Percentiles rank a stretch among this genome's conserved stretches.
Evolutionary conservation across 2,888 invertebrate species (phyloP).

Genomic region (Deilephila porcellus): DNA sequence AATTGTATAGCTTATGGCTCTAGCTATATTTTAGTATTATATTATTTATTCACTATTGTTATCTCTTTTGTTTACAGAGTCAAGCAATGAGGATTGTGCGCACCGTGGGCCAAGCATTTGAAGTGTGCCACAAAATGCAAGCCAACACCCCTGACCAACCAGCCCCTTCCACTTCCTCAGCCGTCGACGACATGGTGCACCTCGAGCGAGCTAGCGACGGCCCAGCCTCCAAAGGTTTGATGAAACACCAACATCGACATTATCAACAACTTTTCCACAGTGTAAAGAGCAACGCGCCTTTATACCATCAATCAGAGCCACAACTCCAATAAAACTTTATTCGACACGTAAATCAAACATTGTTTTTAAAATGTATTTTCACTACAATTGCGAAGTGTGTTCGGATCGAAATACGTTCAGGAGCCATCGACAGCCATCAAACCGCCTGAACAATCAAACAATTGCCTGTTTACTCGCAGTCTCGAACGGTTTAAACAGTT

Average conservation of each 20-base stretch:
- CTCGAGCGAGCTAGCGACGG: conserved; percentile 57
- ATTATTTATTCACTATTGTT: not conserved
- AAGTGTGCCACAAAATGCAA: conserved; percentile 98
- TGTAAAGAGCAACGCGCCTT: not conserved
- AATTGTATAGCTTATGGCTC: not conserved
- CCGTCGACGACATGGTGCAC: conserved; percentile 58
- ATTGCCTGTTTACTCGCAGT: conserved; percentile 15
- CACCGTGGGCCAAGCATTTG: conserved; percentile 99
- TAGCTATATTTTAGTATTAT: not conserved
- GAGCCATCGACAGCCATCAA: conserved; percentile 22
- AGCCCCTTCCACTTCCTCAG: conserved; percentile 71
- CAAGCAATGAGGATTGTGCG: conserved; percentile 99
- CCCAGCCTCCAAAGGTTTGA: conserved; percentile 69
- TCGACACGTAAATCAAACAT: not conserved
- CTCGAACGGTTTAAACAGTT: conserved; percentile 17
- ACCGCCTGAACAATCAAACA: conserved; percentile 25
- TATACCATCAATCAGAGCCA: not conserved
- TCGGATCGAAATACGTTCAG: conserved; percentile 14
- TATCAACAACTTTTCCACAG: not conserved
- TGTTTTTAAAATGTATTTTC: conserved; percentile 17
- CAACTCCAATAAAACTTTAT: not conserved
- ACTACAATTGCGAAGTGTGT: conserved; percentile 12
- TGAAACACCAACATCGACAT: conserved; percentile 26
- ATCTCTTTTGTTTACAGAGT: conserved; percentile 86
- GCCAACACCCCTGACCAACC: conserved; percentile 81